Evolutionary conservation across 2,888 invertebrate species (phyloP).

Genomic region (Drosophila tanythrix): DNA sequence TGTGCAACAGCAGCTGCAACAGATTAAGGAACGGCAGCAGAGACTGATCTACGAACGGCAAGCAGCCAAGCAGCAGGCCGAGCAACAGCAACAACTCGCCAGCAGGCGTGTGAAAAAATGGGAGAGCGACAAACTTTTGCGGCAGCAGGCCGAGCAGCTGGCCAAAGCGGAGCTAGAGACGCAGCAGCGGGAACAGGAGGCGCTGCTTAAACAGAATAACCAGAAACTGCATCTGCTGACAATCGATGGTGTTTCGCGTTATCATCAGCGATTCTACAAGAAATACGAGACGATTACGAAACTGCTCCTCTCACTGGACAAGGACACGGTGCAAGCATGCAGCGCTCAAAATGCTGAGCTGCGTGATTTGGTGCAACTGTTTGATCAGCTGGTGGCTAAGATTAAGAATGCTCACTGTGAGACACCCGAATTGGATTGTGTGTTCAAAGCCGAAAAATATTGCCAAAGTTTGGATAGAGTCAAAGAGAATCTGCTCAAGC

Average conservation of each 20-base stretch:
- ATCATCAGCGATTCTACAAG: constrained; percentile 86
- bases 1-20: constrained; percentile 48
- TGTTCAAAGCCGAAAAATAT: constrained; percentile 86
- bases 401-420: constrained; percentile 85
- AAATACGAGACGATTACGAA: constrained; percentile 86
- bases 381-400: constrained; percentile 77
- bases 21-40: constrained; percentile 51
- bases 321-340: constrained; percentile 82
- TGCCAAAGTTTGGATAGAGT: constrained; percentile 85
- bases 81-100: constrained; percentile 32
- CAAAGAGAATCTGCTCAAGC: constrained; percentile 83
- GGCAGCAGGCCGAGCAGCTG: constrained; percentile 74
- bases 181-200: constrained; percentile 67
- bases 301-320: constrained; percentile 84
- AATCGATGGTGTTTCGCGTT: constrained; percentile 87
- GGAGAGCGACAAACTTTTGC: constrained; percentile 63
- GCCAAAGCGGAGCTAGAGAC: constrained; percentile 63
- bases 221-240: constrained; percentile 74
- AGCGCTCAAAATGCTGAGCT: constrained; percentile 83
- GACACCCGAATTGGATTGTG: constrained; percentile 84
- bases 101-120: constrained; percentile 48
- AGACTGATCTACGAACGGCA: constrained; percentile 6
- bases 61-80: neutral
- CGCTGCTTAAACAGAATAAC: constrained; percentile 67
- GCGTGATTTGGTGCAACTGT: constrained; percentile 79